Evolutionary conservation across 2,888 invertebrate species (phyloP).

Genomic region (Heliothis peltigera): DNA sequence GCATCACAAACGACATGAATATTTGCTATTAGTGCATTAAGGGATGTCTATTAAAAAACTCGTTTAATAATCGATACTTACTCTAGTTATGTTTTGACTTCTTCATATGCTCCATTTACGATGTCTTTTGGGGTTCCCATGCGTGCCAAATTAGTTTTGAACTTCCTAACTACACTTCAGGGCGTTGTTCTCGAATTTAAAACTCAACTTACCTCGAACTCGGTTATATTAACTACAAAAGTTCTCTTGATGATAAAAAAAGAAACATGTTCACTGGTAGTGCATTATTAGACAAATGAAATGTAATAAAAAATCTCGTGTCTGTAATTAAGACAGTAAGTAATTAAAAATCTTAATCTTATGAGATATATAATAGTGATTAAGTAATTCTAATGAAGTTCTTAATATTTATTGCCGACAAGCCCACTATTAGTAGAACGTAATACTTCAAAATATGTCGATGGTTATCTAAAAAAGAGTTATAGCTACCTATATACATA

Average conservation of each 20-base stretch:
- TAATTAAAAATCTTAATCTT: slow-evolving; percentile 41
- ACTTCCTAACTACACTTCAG: slow-evolving; percentile 37
- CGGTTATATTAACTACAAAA: slow-evolving; percentile 2
- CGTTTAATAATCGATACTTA: no score
- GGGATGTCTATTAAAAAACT: no score
- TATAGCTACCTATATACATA: background rate
- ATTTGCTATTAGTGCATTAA: no score
- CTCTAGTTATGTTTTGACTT: slow-evolving; percentile 6
- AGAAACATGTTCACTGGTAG: background rate
- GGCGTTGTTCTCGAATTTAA: slow-evolving; percentile 24
- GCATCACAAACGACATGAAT: no score
- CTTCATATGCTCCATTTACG: slow-evolving; percentile 28
- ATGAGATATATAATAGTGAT: slow-evolving; percentile 33
- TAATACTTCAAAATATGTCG: background rate
- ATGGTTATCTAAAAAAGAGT: background rate
- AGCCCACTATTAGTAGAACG: slow-evolving; percentile 5
- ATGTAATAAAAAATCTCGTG: background rate
- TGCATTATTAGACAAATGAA: background rate
- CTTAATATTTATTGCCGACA: slow-evolving; percentile 28
- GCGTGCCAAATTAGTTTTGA: slow-evolving; percentile 38
- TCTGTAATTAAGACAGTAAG: slow-evolving; percentile 30
- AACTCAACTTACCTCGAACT: slow-evolving; percentile 8
- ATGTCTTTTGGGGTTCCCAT: slow-evolving; percentile 39
- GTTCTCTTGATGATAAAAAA: slow-evolving; percentile 1
- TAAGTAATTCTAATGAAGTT: slow-evolving; percentile 28